Percentiles rank a stretch among this genome's conserved stretches.
Conservation (phyloP, 2,113 vertebrate species). For the Atractosteus spatula region DNA sequence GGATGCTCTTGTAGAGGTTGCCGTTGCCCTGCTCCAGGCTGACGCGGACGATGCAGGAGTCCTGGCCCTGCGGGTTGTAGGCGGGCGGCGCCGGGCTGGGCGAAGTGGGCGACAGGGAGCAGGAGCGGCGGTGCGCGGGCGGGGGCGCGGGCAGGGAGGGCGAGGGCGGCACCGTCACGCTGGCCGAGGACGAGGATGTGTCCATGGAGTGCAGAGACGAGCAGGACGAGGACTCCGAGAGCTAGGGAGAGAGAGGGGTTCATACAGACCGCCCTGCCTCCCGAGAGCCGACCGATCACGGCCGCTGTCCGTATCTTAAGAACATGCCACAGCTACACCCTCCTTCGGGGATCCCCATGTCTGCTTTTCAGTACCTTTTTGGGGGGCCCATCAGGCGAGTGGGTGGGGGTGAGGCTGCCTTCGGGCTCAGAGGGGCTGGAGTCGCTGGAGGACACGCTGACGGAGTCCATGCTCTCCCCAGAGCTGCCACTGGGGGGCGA, state of each 20-base stretch:
- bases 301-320: neutral
- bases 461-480: slow-evolving; percentile 87
- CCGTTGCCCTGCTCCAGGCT: slow-evolving; percentile 78
- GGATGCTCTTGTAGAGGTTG: slow-evolving; percentile 93
- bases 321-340: no score
- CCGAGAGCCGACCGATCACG: neutral
- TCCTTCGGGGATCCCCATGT: neutral
- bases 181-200: slow-evolving; percentile 67
- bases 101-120: slow-evolving; percentile 52
- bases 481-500: slow-evolving; percentile 80
- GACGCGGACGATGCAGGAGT: slow-evolving; percentile 82
- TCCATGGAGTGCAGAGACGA: slow-evolving; percentile 76
- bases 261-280: neutral
- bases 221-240: slow-evolving; percentile 75
- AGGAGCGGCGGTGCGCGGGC: slow-evolving; percentile 22
- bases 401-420: slow-evolving; percentile 50
- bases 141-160: slow-evolving; percentile 35
- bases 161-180: slow-evolving; percentile 55
- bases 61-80: slow-evolving; percentile 84
- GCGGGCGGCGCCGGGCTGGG: slow-evolving; percentile 50
- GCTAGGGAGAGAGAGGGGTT: slow-evolving; percentile 48
- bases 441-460: slow-evolving; percentile 87
- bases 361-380: slow-evolving; percentile 68
- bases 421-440: slow-evolving; percentile 80
- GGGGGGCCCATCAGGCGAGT: slow-evolving; percentile 61